phyloP scores from a whole-genome alignment of 2,888 invertebrate species.

The Coelinius sp. region DNA sequence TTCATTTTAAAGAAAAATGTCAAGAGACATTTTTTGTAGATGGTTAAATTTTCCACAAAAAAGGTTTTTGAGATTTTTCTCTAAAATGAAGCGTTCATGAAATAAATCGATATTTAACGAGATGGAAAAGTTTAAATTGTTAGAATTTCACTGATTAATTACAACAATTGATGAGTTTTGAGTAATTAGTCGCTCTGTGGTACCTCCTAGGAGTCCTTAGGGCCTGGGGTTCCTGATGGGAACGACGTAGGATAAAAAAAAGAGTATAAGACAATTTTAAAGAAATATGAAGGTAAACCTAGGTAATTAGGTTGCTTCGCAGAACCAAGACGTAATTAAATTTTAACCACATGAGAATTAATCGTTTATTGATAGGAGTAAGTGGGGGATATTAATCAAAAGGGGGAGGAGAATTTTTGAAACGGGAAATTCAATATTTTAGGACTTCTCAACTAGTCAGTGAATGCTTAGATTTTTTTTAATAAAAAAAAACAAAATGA shows the following conservation, averaged over 20 bases:
- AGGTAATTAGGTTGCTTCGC: slow-evolving; percentile 19
- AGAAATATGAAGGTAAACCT: slow-evolving; percentile 1
- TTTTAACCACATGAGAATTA: not conserved
- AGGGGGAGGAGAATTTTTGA: not conserved
- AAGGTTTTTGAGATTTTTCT: too few species aligned
- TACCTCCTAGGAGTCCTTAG: slow-evolving; percentile 12
- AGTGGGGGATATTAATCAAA: not conserved
- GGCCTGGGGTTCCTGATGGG: slow-evolving; percentile 1
- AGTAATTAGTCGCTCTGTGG: not conserved
- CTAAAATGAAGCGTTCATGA: too few species aligned
- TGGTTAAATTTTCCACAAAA: too few species aligned
- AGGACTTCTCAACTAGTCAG: slow-evolving; percentile 1
- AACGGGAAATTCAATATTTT: not conserved
- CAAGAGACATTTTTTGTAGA: too few species aligned
- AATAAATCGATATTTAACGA: too few species aligned
- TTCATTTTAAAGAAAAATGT: too few species aligned
- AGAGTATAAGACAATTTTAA: not conserved
- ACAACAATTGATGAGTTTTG: not conserved
- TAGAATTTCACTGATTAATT: too few species aligned
- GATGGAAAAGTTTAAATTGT: too few species aligned
- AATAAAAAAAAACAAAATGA: too few species aligned
- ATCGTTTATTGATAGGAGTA: slow-evolving; percentile 1
- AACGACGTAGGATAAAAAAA: not conserved
- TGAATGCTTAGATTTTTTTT: too few species aligned
- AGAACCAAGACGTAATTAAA: slow-evolving; percentile 6